Conservation (phyloP, 2,113 vertebrate genomes). For the Platycercus adscitus region DNA sequence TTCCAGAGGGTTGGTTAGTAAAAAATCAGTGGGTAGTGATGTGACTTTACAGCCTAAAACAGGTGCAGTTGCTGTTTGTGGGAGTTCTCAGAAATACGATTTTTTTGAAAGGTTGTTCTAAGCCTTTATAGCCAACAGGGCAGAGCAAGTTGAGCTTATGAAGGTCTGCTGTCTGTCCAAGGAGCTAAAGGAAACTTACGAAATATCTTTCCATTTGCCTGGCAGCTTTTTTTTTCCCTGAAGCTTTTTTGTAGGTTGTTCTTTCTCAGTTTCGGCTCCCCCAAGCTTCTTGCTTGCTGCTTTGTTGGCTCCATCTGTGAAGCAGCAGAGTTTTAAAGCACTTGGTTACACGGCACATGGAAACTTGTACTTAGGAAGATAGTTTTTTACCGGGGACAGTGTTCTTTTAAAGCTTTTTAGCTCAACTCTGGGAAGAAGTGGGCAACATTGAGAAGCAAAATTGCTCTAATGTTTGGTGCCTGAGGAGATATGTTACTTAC, state of each 20-base stretch:
- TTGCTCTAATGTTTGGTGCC: background rate
- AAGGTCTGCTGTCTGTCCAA: background rate
- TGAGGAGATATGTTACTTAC: background rate
- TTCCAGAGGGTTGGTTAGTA: background rate
- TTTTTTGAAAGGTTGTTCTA: background rate
- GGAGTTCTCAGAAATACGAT: background rate
- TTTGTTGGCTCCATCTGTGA: background rate
- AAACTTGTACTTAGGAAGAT: background rate
- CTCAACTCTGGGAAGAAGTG: background rate
- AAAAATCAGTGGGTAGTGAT: background rate
- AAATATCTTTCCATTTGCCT: background rate
- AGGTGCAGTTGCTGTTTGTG: background rate
- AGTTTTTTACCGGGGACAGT: background rate
- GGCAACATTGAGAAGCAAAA: background rate
- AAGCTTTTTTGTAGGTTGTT: background rate
- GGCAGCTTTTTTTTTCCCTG: background rate
- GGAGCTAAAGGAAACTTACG: background rate
- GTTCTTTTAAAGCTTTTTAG: background rate
- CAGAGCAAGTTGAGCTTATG: background rate
- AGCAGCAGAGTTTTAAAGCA: background rate
- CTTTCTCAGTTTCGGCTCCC: background rate
- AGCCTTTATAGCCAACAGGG: background rate
- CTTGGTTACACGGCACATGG: fast-evolving
- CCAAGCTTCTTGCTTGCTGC: background rate
- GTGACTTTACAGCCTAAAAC: background rate